Evolutionary conservation across 2,888 invertebrate species (phyloP).

Genomic region (Drosophila nr. perissopoda): DNA sequence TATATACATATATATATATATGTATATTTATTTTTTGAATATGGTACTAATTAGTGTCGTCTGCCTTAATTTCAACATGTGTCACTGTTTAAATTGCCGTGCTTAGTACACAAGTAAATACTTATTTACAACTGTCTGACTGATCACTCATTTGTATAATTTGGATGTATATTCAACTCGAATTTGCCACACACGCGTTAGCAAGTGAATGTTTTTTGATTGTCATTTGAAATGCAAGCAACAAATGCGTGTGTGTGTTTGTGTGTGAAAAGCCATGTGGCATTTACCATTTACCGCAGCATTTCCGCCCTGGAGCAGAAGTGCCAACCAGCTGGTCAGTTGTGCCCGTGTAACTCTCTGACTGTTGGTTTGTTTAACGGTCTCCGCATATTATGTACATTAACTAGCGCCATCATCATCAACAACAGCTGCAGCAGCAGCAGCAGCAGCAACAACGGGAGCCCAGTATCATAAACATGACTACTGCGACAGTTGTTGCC

Average conservation of each 20-base stretch:
- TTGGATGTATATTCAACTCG: background rate
- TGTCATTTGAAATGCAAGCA: slow-evolving; percentile 32
- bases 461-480: slow-evolving; percentile 67
- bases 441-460: slow-evolving; percentile 21
- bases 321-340: slow-evolving; percentile 48
- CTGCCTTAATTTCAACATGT: background rate
- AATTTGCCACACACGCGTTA: background rate
- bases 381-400: slow-evolving; percentile 49
- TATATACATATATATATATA: too few relatives aligned
- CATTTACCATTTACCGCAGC: slow-evolving; percentile 44
- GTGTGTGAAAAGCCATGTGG: slow-evolving; percentile 36
- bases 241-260: slow-evolving; percentile 7
- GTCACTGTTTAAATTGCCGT: background rate
- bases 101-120: background rate
- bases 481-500: slow-evolving; percentile 43
- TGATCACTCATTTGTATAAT: background rate
- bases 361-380: slow-evolving; percentile 53
- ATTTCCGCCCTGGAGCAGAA: slow-evolving; percentile 54
- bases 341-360: slow-evolving; percentile 21
- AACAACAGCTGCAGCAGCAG: slow-evolving; percentile 10
- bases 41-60: background rate
- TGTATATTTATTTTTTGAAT: background rate
- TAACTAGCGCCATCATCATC: slow-evolving; percentile 59
- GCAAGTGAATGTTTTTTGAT: slow-evolving; percentile 23
- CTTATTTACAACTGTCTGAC: background rate